Base-by-base conservation (phyloP, 2,113 vertebrate genomes). In the Capricornis sumatraensis region DNA sequence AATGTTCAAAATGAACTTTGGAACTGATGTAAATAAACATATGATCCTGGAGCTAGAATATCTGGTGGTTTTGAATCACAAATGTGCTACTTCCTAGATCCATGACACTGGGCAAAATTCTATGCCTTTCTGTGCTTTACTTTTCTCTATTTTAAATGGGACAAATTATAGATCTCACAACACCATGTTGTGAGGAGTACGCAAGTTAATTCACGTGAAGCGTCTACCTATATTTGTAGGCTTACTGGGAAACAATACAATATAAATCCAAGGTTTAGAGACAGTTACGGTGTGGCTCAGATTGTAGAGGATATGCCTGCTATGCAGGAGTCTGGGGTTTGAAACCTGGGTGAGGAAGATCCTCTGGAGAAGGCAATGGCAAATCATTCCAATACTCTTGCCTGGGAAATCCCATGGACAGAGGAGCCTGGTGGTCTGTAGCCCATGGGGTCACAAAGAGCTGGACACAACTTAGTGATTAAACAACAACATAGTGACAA, bases 101-200 rank as follows among this genome's bases (percentile, higher is more conserved):
- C 53, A 9, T 67, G 52, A 94, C 7, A 58, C 64, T 43, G 17
- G 23, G 19, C 4, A 90, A 86, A 79, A 89, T 45, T 3, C 28
- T 71, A 21, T 57, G 33, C 4, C 33, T 87, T 27, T 92, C 58
- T 12, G 5, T 85, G 11, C 1, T 83, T 67, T 14, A 60, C 12
- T 21, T 91, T 94, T 83, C 10, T 95, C 4, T 84, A 16, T 16
- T 94, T 95, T 95, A 89, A 91, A 57, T 89, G 3, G 28, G 7
- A 55, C 55, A 30, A 92, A 64, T 62, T 83, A 13, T 21, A 82
- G 25, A 43, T 47, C 28, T 91, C 87, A 40, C 10, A 60, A 30
- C 1, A 50, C 43, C 76, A 64, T 76, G 19, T 50, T 30, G 6
- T 55, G 4, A 84, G 17, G 23, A 43, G 1, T 52, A 83, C 50